A percentile compares a stretch with the other conserved stretches of the same genome.
These are phyloP conservation scores for Capitella teleta DNA, from an alignment of 1,140 invertebrate genomes.

Conservation along the genomic window DNA sequence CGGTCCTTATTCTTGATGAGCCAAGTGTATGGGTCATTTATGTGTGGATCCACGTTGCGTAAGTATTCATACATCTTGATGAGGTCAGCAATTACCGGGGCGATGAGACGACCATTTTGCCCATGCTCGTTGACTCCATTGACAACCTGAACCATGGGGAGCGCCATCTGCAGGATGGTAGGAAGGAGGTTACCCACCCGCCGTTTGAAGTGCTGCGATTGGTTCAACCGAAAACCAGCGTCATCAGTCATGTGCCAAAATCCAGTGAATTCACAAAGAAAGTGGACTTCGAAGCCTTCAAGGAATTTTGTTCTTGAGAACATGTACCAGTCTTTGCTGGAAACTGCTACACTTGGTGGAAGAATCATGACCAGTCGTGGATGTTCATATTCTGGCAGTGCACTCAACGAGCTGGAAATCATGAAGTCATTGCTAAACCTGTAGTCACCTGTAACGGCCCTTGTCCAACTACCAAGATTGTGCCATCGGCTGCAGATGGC, in stretches of 20 bases:
- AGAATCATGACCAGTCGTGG: constrained; percentile 12
- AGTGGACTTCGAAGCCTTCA: constrained; percentile 14
- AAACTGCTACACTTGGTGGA: constrained; percentile 11
- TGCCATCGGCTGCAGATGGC: constrained; percentile 15
- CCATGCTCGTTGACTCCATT: constrained; percentile 13
- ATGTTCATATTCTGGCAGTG: constrained; percentile 14
- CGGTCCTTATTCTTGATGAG: constrained; percentile 15
- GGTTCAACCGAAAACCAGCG: constrained; percentile 9
- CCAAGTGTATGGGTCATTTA: constrained; percentile 10
- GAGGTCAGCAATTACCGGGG: constrained; percentile 11
- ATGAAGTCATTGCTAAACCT: constrained; percentile 7
- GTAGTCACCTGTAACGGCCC: constrained; percentile 13
- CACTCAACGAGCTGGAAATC: constrained; percentile 2
- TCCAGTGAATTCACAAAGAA: constrained; percentile 14
- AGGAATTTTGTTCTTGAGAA: constrained; percentile 11
- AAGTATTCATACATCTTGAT: constrained; percentile 15
- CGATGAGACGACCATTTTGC: constrained; percentile 10
- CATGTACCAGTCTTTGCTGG: constrained; percentile 13
- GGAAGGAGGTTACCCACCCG: constrained; percentile 9
- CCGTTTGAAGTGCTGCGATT: constrained; percentile 4
- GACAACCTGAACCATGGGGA: constrained; percentile 13
- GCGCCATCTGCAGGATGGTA: constrained; percentile 7
- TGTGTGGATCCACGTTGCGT: constrained; percentile 10
- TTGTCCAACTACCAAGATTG: constrained; percentile 15
- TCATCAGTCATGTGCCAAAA: constrained; percentile 13